Percentiles rank a stretch among this genome's conserved stretches.
These are phyloP conservation scores for Pachymerium ferrugineum DNA, from an alignment of 2,888 invertebrate genomes.

Conservation along the genomic window DNA sequence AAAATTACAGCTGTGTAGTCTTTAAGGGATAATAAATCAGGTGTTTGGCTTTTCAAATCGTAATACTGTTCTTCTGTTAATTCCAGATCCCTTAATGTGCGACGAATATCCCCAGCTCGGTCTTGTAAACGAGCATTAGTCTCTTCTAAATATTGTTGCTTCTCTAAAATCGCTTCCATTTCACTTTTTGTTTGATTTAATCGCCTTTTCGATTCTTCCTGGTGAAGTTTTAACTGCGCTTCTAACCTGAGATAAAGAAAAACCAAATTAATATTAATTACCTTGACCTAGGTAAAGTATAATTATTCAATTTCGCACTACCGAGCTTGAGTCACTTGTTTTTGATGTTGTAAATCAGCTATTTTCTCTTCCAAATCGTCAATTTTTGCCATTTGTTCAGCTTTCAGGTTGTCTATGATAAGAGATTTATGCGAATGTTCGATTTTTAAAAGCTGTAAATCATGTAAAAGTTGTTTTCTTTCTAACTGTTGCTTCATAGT, in stretches of 20 bases:
- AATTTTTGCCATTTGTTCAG: slow-evolving; percentile 44
- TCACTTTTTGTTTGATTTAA: slow-evolving; percentile 43
- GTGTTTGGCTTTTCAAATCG: slow-evolving; percentile 41
- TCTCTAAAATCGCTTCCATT: slow-evolving; percentile 44
- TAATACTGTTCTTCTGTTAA: slow-evolving; percentile 45
- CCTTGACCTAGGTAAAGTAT: neutral
- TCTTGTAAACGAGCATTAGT: slow-evolving; percentile 46
- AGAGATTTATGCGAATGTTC: slow-evolving; percentile 47
- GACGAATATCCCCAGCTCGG: slow-evolving; percentile 45
- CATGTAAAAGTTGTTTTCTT: slow-evolving; percentile 46
- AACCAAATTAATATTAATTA: neutral
- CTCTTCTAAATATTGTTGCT: slow-evolving; percentile 45
- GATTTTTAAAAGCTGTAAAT: slow-evolving; percentile 47
- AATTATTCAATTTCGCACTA: neutral
- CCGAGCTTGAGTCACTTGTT: slow-evolving; percentile 44
- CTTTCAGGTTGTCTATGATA: slow-evolving; percentile 46
- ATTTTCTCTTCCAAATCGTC: slow-evolving; percentile 48
- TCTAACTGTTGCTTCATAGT: slow-evolving; percentile 45
- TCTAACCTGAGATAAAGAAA: slow-evolving; percentile 41
- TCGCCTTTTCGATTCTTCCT: slow-evolving; percentile 44
- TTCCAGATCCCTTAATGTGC: slow-evolving; percentile 43
- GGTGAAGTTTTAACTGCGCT: slow-evolving; percentile 45
- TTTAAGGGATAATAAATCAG: slow-evolving; percentile 45
- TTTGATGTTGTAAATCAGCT: slow-evolving; percentile 46
- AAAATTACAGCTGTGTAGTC: slow-evolving; percentile 46